These are phyloP conservation scores for Gymnothorax reevesii DNA, from an alignment of 2,797 vertebrate species.

Conservation along the genomic window DNA sequence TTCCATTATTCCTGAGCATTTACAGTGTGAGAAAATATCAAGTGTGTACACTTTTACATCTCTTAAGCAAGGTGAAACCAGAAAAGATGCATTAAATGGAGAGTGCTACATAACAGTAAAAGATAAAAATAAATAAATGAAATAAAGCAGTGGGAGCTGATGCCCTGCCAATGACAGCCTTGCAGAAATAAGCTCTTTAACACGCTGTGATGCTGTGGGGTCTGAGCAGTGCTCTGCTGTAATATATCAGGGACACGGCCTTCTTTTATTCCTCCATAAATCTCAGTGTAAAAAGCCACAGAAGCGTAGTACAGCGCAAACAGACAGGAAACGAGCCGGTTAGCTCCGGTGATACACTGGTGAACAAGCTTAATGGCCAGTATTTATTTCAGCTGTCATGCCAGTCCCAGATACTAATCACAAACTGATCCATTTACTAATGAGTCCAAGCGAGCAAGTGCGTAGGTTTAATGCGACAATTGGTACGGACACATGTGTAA, in stretches of 20 bases:
- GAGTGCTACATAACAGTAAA: background rate
- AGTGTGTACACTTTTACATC: no score
- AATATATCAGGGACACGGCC: constrained; percentile 67
- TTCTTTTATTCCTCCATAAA: constrained; percentile 70
- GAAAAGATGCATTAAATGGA: background rate
- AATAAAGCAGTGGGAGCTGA: background rate
- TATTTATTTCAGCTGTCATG: constrained; percentile 71
- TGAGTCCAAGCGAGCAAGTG: constrained; percentile 40
- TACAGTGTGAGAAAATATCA: background rate
- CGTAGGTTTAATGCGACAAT: no score
- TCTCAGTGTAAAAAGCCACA: constrained; percentile 47
- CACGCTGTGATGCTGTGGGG: background rate
- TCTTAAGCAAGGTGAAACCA: background rate
- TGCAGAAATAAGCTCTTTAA: constrained; percentile 9
- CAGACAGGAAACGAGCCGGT: constrained; percentile 57
- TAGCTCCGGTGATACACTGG: constrained; percentile 50
- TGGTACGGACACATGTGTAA: no score
- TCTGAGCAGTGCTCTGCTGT: constrained; percentile 5
- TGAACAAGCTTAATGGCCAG: constrained; percentile 61
- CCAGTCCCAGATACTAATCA: constrained; percentile 59
- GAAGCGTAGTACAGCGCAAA: constrained; percentile 32
- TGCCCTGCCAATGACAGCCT: background rate
- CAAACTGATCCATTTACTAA: constrained; percentile 53
- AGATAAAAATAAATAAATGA: background rate
- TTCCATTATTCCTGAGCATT: background rate